A percentile compares a stretch with the other conserved stretches of the same genome.
These are phyloP conservation scores for Nilaparvata lugens DNA, from an alignment of 1,140 invertebrate species.

Conservation along the genomic window DNA sequence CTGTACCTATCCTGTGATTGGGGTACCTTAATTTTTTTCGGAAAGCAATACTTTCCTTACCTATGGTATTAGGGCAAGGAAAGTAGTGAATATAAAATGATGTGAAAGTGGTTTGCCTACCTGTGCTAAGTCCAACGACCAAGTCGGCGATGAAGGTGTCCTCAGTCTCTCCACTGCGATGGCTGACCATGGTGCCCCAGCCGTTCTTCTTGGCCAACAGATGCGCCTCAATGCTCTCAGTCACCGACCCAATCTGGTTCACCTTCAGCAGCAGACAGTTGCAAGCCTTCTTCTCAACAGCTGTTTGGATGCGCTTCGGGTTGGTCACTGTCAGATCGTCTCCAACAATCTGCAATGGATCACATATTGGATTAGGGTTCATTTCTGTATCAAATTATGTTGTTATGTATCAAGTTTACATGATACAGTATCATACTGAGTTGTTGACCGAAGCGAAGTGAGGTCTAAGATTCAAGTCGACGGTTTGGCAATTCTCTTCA, in stretches of 20 bases:
- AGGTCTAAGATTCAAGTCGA: too few relatives aligned
- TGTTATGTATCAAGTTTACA: too few relatives aligned
- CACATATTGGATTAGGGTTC: too few relatives aligned
- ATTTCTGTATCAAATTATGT: constrained; percentile 91
- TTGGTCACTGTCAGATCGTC: constrained; percentile 96
- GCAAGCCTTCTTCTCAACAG: constrained; percentile 94
- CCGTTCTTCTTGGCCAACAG: constrained; percentile 85
- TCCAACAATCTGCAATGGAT: constrained; percentile 86
- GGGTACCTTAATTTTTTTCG: too few relatives aligned
- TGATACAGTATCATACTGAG: too few relatives aligned
- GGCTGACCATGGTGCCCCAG: constrained; percentile 99
- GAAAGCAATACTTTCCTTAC: too few relatives aligned
- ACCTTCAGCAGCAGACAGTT: constrained; percentile 96
- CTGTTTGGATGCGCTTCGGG: constrained; percentile 88
- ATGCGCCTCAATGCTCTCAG: constrained; percentile 94
- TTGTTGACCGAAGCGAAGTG: constrained; percentile 99
- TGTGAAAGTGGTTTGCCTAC: too few relatives aligned
- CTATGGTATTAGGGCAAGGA: too few relatives aligned
- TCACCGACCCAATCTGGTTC: constrained; percentile 97
- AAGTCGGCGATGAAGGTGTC: constrained; percentile 98
- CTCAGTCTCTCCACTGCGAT: constrained; percentile 91
- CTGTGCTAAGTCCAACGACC: constrained; percentile 91
- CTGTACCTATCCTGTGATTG: too few relatives aligned
- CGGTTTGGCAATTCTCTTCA: constrained; percentile 97
- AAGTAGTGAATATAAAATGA: too few relatives aligned